Percentiles rank a stretch among this genome's conserved stretches.
Evolutionary conservation across 2,888 invertebrate species (phyloP).

Genomic region (Diarsia mendica): DNA sequence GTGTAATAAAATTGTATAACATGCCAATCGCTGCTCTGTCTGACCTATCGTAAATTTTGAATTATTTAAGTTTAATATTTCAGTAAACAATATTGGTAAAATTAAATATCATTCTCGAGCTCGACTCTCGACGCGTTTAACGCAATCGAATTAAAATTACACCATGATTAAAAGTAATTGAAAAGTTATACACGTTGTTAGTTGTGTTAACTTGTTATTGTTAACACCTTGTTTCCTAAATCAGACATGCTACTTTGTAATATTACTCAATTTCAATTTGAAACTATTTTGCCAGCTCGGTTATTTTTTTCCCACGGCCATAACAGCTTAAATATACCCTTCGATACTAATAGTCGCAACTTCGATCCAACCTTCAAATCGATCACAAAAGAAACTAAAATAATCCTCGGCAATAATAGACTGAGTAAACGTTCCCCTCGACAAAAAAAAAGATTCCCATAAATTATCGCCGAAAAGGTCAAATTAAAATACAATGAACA

Average conservation of each 20-base stretch:
- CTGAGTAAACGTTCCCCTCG: constrained; percentile 87
- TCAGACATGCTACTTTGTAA: constrained; percentile 24
- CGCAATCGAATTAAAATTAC: constrained; percentile 48
- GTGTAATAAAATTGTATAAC: constrained; percentile 73
- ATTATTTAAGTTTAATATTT: constrained; percentile 46
- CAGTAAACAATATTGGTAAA: constrained; percentile 35
- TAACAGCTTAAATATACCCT: constrained; percentile 67
- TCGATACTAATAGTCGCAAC: constrained; percentile 66
- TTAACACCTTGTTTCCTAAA: constrained; percentile 47
- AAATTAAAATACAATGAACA: constrained; percentile 91
- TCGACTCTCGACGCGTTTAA: constrained; percentile 33
- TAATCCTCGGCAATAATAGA: constrained; percentile 86
- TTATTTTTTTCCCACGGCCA: constrained; percentile 68
- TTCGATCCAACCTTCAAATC: constrained; percentile 78
- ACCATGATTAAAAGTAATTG: constrained; percentile 48
- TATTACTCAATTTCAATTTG: constrained; percentile 50
- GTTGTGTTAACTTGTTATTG: constrained; percentile 39
- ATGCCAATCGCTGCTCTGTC: constrained; percentile 60
- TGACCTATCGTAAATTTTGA: constrained; percentile 48
- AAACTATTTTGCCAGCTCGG: constrained; percentile 38
- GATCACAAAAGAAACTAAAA: constrained; percentile 84
- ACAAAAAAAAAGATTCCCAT: constrained; percentile 85
- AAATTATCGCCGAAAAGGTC: constrained; percentile 90
- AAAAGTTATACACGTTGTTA: constrained; percentile 54
- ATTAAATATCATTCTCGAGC: constrained; percentile 39